These are phyloP conservation scores for Mellilla xanthometata DNA, from an alignment of 2,888 invertebrate species.

Conservation along the genomic window DNA sequence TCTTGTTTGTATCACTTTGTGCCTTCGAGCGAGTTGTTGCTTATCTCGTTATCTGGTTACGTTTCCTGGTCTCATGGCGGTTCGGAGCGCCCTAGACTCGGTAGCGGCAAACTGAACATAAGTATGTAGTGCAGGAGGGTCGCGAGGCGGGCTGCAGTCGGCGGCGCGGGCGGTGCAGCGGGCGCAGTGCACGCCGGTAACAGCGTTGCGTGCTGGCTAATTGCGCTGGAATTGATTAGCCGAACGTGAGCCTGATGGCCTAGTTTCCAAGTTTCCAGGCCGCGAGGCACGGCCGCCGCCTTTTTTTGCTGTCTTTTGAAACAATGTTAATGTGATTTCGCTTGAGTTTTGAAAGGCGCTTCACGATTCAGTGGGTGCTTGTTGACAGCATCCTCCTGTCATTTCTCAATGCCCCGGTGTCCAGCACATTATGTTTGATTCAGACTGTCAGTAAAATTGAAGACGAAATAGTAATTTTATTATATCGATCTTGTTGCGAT, in stretches of 20 bases:
- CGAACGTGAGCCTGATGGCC: constrained; percentile 26
- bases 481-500: too few species aligned
- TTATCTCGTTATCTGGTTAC: neutral
- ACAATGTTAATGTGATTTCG: neutral
- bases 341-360: too few species aligned
- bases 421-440: too few species aligned
- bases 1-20: constrained; percentile 4
- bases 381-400: too few species aligned
- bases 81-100: neutral
- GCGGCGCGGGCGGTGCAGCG: neutral
- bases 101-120: too few species aligned
- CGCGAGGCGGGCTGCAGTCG: neutral
- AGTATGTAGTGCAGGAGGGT: neutral
- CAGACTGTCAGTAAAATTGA: too few species aligned
- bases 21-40: neutral
- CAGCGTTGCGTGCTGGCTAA: constrained; percentile 32
- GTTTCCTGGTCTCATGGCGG: neutral
- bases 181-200: neutral
- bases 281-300: constrained; percentile 8
- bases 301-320: constrained; percentile 2
- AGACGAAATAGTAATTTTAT: too few species aligned
- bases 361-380: too few species aligned
- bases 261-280: constrained; percentile 32
- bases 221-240: constrained; percentile 32
- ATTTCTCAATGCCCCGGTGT: too few species aligned